A percentile compares a stretch with the other conserved stretches of the same genome.
phyloP scores from a whole-genome alignment of 2,797 vertebrate species.

The Rhinella marina region DNA sequence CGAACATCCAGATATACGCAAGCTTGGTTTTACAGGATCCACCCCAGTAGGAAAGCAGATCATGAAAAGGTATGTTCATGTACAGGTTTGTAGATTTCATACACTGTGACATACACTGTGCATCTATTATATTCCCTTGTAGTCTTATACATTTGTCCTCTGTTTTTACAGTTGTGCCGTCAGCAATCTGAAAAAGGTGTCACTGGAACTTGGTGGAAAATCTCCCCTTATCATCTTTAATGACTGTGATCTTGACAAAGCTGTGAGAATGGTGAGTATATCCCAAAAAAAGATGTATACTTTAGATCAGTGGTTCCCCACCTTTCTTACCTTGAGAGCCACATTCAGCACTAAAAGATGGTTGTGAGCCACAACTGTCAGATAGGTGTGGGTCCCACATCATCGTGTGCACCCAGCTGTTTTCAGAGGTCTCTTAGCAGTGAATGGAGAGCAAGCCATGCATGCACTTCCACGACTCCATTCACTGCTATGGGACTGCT shows the following conservation, averaged over 20 bases:
- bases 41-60: constrained; percentile 94
- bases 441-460: too few relatives aligned
- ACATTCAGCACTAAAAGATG: too few relatives aligned
- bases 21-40: constrained; percentile 96
- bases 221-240: constrained; percentile 95
- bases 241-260: constrained; percentile 96
- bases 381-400: too few relatives aligned
- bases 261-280: constrained; percentile 90
- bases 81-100: not conserved
- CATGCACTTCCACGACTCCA: too few relatives aligned
- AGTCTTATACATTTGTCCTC: not conserved
- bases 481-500: too few relatives aligned
- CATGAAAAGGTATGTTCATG: constrained; percentile 87
- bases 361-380: too few relatives aligned
- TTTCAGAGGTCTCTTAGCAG: too few relatives aligned
- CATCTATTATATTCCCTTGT: not conserved
- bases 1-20: constrained; percentile 92
- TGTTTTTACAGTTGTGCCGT: constrained; percentile 81
- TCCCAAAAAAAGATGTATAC: not conserved
- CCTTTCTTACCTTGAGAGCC: too few relatives aligned
- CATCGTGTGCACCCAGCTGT: too few relatives aligned
- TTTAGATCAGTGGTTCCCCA: not conserved
- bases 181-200: constrained; percentile 96
- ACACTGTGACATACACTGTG: not conserved
- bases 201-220: constrained; percentile 95